Base-by-base conservation (phyloP, 2,888 invertebrate species). In the Opisthograptis luteolata region DNA sequence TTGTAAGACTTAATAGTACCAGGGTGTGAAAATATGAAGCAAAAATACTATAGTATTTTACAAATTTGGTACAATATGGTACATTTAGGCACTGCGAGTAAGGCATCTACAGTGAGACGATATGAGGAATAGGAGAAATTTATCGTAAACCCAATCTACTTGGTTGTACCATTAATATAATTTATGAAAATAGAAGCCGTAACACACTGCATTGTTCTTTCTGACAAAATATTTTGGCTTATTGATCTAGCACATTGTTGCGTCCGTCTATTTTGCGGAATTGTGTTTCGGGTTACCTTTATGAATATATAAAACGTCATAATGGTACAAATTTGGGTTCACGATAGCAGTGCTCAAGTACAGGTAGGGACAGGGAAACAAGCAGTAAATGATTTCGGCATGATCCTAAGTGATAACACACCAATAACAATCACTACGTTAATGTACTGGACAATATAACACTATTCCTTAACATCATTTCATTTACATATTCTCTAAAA, bases 41-140 rank as follows among this genome's bases (percentile, higher is more conserved):
- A 83, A 80, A 78, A 78, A 83, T 79, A 73, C 80, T 81, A 82
- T 76, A 71, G 77, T 81, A 76, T 68, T 71, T 74, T 87, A 88
- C 83, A 89, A 87, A 86, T 85, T 86, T 87, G 84, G 79, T 87
- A 87, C 76, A 85, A 84, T 82, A 83, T 84, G 86, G 86, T 88
- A 88, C 78, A 87, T 80, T 81, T 92, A 95, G 95, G 95, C 95
- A 95, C 95, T 94, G 94, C 94, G 93, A 94, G 93, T 94, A 95
- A 95, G 95, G 95, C 95, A 94, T 91, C 94, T 95, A 95, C 94
- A 94, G 93, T 94, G 94, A 93, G 90, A 89, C 88, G 92, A 92
- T 92, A 92, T 92, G 85, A 73, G 67, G 62, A 71, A 64, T 35
- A 59, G 58, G 50, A 20, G 35, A 27, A 37, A 25, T 25, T 10